Percentiles rank a stretch among this genome's conserved stretches.
phyloP scores from a whole-genome alignment of 2,113 vertebrate species.

The Rhadina sibilatrix region DNA sequence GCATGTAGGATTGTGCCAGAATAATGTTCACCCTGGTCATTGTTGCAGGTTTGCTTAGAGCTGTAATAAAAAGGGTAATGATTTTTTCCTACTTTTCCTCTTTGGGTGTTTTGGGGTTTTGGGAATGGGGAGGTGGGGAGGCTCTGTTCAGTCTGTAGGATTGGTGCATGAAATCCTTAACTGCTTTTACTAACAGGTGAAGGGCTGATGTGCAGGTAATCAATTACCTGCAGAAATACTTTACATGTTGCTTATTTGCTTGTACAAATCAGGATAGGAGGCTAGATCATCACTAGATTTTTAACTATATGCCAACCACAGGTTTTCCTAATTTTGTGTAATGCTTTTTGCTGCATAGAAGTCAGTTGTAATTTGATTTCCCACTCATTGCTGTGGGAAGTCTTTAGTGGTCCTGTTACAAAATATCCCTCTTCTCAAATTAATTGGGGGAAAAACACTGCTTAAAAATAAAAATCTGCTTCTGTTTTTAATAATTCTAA shows the following conservation, averaged over 20 bases:
- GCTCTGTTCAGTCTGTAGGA: neutral
- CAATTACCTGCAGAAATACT: neutral
- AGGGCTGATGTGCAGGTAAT: neutral
- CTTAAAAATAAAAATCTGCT: neutral
- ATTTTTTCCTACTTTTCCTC: neutral
- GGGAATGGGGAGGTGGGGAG: too few relatives aligned
- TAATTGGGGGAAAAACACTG: neutral
- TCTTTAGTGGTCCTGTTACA: neutral
- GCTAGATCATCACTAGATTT: neutral
- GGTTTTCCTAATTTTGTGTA: neutral
- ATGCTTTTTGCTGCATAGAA: neutral
- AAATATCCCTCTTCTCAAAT: neutral
- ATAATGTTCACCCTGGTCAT: constrained; percentile 43
- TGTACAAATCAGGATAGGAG: neutral
- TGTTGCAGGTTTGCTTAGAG: constrained; percentile 52
- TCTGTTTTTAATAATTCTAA: neutral
- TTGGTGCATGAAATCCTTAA: neutral
- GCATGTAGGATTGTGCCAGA: constrained; percentile 15
- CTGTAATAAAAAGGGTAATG: constrained; percentile 53
- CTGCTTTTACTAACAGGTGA: neutral
- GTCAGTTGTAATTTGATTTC: neutral
- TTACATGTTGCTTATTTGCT: neutral
- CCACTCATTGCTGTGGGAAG: neutral
- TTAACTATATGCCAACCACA: neutral
- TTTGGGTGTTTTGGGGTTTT: neutral